Base-by-base conservation (phyloP, 2,113 vertebrate genomes). In the Sinocyclocheilus grahami region DNA sequence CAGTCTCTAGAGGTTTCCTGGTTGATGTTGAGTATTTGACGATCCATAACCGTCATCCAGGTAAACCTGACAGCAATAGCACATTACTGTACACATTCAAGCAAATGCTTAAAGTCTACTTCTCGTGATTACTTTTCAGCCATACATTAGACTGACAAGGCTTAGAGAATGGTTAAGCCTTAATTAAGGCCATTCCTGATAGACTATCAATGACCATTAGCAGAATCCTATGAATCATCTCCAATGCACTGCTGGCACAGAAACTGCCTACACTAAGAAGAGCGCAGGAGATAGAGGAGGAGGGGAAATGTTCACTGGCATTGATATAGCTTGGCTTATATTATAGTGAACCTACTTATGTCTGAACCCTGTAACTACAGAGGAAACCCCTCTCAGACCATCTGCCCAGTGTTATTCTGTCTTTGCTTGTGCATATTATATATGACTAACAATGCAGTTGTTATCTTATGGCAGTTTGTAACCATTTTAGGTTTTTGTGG, bases 151-250 rank as follows among this genome's bases (percentile, higher is more conserved):
- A 87, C 80, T 82, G 79, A 87, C 88, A 90, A 89, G 83, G 81
- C 60, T 81, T 86, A 80, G 67, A 79, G 71, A 76, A 87, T 65
- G 81, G 48, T 71, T 37, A 88, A 86, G 88, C 78, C 78, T 84
- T 82, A 81, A 81, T 81, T 81, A 82, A 65, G 39, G 75, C 71
- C 65, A 71, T 84, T 86, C 62, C 89, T 86, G 88, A 92, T 87
- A 85, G 83, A 24, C 91, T 91, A 92, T 93, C 91, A 89, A 92
- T 90, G 90, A 87, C 89, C 91, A 87, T 92, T 92, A 92, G 78
- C 82, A 84, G 76, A 80, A 80, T 89, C 77, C 84, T 86, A 84
- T 91, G 91, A 87, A 91, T 92, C 91, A 84, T 86, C 91, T 92
- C 85, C 89, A 89, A 84, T 88, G 88, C 85, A 80, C 60, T 55